These are phyloP conservation scores for Miltochrista miniata DNA, from an alignment of 2,888 invertebrate genomes.

Conservation along the genomic window DNA sequence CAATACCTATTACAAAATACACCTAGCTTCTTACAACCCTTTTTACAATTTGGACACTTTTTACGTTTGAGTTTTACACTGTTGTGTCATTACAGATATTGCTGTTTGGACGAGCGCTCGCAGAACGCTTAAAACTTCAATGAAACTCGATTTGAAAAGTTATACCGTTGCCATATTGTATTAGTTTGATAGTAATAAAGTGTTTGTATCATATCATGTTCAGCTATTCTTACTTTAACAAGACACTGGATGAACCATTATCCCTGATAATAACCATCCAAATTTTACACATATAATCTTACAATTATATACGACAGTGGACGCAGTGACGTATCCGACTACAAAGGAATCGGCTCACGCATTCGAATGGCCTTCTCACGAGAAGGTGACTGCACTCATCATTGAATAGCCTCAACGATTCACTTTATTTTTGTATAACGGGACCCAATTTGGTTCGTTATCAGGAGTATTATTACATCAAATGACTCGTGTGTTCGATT, in stretches of 20 bases:
- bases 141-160: background rate
- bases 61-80: background rate
- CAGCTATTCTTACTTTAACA: too few relatives aligned
- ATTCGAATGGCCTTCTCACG: slow-evolving; percentile 9
- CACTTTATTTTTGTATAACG: slow-evolving; percentile 7
- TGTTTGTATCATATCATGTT: background rate
- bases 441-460: slow-evolving; percentile 3
- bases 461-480: slow-evolving; percentile 4
- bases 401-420: slow-evolving; percentile 7
- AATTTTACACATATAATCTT: too few relatives aligned
- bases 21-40: too few relatives aligned
- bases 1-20: too few relatives aligned
- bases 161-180: too few relatives aligned
- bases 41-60: too few relatives aligned
- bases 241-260: too few relatives aligned
- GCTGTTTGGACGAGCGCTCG: background rate
- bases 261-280: too few relatives aligned
- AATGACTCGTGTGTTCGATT: background rate
- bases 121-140: background rate
- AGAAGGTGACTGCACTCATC: slow-evolving; percentile 13
- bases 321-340: background rate
- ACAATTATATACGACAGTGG: too few relatives aligned
- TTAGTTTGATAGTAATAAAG: too few relatives aligned
- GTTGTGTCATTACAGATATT: background rate
- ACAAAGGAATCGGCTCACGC: slow-evolving; percentile 3